A percentile compares a stretch with the other conserved stretches of the same genome.
Evolutionary conservation across 2,113 vertebrate species (phyloP).

Genomic region (Cephalopholis sonnerati): DNA sequence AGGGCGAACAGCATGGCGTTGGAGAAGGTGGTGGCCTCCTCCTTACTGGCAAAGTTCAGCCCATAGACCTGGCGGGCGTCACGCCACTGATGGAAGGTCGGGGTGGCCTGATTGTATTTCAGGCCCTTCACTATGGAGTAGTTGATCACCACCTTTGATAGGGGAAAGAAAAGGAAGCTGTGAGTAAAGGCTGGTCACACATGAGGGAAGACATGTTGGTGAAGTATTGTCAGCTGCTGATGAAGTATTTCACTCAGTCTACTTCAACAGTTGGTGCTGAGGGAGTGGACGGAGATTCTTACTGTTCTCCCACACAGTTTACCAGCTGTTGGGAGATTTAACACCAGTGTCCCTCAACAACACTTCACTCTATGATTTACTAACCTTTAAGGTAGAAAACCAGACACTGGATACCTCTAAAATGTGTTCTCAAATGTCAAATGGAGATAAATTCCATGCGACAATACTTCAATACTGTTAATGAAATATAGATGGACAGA

Average conservation of each 20-base stretch:
- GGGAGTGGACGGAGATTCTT: conserved; percentile 2
- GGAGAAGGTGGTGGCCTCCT: conserved; percentile 98
- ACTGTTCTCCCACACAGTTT: not conserved
- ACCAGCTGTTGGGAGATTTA: not conserved
- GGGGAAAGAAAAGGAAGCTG: not conserved
- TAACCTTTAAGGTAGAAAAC: not conserved
- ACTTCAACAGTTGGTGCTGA: not conserved
- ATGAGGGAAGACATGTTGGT: not conserved
- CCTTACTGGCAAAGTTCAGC: conserved; percentile 98
- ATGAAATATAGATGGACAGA: too few species aligned
- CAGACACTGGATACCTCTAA: not conserved
- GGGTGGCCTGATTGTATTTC: conserved; percentile 99
- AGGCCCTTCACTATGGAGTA: conserved; percentile 99
- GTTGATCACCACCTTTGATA: conserved; percentile 95
- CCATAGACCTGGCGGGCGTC: conserved; percentile 98
- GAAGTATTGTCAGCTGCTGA: not conserved
- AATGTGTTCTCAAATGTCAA: not conserved
- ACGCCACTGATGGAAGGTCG: conserved; percentile 99
- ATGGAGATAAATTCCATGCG: too few species aligned
- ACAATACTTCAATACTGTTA: not conserved
- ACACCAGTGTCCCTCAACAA: not conserved
- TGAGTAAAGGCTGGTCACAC: not conserved
- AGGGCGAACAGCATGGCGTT: conserved; percentile 98
- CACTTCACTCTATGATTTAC: not conserved
- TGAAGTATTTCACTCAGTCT: not conserved